phyloP scores from a whole-genome alignment of 2,888 invertebrate genomes.

The Dicyrtoma fusca region DNA sequence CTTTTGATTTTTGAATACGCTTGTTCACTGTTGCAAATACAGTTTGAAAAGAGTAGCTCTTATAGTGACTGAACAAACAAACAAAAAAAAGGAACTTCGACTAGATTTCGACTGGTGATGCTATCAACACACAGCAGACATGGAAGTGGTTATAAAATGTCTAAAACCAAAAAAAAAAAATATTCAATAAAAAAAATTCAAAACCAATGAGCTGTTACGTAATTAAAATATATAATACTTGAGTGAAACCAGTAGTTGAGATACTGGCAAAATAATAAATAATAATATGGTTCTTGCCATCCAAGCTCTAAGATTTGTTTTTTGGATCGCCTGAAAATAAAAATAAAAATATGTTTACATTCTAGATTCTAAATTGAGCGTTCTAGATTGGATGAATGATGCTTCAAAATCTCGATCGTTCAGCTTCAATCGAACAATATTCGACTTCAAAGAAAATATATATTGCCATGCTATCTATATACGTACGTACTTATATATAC shows the following conservation, averaged over 20 bases:
- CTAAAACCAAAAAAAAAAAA: background rate
- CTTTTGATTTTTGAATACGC: background rate
- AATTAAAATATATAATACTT: background rate
- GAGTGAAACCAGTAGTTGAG: conserved; percentile 5
- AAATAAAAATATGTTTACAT: no score
- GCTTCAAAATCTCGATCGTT: no score
- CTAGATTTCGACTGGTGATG: conserved; percentile 34
- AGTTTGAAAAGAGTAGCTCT: background rate
- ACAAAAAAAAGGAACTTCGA: background rate
- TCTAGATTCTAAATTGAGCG: no score
- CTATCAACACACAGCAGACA: conserved; percentile 23
- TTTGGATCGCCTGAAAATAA: no score
- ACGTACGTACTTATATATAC: background rate
- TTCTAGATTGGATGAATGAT: no score
- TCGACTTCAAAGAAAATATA: background rate
- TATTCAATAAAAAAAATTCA: background rate
- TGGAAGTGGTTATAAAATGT: conserved; percentile 23
- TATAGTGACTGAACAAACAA: conserved; percentile 2
- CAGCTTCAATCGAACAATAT: background rate
- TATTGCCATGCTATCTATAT: conserved; percentile 7
- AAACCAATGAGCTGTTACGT: conserved; percentile 8
- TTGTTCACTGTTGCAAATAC: background rate
- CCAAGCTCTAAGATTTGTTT: no score
- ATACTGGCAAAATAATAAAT: conserved; percentile 10
- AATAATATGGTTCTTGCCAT: background rate